These are phyloP conservation scores for Andinoacara biseriatus DNA, from an alignment of 2,113 vertebrate genomes.

Conservation along the genomic window DNA sequence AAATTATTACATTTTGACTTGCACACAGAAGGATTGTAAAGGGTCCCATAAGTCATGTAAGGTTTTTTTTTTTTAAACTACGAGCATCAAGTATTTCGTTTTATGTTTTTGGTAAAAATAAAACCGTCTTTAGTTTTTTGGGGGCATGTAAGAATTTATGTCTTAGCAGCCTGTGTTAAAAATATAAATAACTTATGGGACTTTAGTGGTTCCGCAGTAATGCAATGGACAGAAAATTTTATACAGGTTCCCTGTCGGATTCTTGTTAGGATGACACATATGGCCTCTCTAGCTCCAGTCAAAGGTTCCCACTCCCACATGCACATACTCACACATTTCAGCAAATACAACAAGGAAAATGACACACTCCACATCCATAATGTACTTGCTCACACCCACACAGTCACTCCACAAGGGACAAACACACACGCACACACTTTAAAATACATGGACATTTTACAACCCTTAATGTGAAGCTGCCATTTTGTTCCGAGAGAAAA, in stretches of 20 bases:
- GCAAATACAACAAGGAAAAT: conserved; percentile 38
- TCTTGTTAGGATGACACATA: neutral
- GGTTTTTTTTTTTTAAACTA: neutral
- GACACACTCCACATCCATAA: conserved; percentile 34
- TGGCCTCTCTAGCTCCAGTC: conserved; percentile 1
- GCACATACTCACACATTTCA: conserved; percentile 5
- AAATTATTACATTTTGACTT: neutral
- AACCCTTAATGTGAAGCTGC: conserved; percentile 44
- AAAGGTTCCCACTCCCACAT: conserved; percentile 40
- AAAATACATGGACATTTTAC: conserved; percentile 31
- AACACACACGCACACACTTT: conserved; percentile 17
- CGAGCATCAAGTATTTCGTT: neutral
- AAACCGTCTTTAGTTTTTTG: neutral
- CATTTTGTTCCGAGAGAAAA: conserved; percentile 68
- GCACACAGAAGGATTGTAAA: neutral
- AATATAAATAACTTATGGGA: neutral
- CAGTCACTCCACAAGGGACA: conserved; percentile 31
- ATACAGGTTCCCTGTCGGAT: neutral
- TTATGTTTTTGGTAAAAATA: neutral
- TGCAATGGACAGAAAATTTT: neutral
- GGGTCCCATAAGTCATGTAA: neutral
- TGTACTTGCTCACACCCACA: conserved; percentile 46
- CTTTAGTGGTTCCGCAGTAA: neutral
- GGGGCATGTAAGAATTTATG: neutral
- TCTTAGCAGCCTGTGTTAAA: neutral